Conservation (phyloP, 2,888 invertebrate species). For the Heliconius erato region DNA sequence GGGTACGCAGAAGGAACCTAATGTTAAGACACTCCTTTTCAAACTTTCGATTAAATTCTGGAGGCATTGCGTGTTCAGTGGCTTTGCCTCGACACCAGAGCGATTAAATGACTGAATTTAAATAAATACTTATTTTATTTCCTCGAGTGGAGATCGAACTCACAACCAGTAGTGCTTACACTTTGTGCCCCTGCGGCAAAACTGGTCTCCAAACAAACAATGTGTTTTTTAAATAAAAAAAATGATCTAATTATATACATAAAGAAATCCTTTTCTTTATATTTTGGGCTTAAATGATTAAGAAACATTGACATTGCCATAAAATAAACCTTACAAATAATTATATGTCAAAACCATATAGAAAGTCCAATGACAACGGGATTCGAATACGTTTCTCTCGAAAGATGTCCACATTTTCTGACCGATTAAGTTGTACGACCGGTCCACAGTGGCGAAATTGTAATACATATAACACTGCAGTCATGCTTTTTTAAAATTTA, state of each 20-base stretch:
- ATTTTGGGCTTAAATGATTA: neutral
- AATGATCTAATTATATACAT: neutral
- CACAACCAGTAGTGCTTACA: too few species aligned
- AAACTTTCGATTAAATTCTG: too few species aligned
- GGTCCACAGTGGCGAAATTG: neutral
- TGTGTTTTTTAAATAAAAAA: too few species aligned
- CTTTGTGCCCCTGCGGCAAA: too few species aligned
- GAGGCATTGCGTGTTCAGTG: too few species aligned
- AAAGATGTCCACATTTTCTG: neutral
- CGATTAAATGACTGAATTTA: too few species aligned
- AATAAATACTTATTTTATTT: too few species aligned
- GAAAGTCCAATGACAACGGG: neutral
- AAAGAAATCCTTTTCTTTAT: neutral
- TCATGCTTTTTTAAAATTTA: neutral
- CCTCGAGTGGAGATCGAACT: too few species aligned
- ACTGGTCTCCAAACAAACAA: too few species aligned
- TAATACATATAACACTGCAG: neutral
- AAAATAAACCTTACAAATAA: neutral
- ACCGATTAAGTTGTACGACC: neutral
- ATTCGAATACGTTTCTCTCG: slow-evolving; percentile 3
- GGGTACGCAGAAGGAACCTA: too few species aligned
- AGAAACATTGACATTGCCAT: neutral
- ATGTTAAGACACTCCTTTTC: too few species aligned
- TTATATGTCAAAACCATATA: neutral
- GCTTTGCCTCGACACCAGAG: too few species aligned